Conservation (phyloP, 1,140 invertebrate species). For the Tachypleus tridentatus region DNA sequence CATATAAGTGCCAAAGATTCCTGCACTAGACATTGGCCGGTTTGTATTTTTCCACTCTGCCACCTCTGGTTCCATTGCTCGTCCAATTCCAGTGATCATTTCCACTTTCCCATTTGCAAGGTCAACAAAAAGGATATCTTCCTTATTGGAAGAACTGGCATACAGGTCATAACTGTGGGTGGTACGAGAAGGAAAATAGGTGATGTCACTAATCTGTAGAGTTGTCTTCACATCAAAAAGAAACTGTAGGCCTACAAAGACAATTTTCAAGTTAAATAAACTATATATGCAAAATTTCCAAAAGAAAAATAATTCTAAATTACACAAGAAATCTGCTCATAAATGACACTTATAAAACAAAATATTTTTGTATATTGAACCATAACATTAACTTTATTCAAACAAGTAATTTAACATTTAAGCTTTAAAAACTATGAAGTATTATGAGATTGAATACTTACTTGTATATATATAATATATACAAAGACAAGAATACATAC, state of each 20-base stretch:
- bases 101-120: conserved; percentile 64
- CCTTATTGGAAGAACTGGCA: conserved; percentile 56
- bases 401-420: too few relatives aligned
- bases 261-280: background rate
- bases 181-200: conserved; percentile 60
- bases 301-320: too few relatives aligned
- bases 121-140: conserved; percentile 60
- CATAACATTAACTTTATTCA: too few relatives aligned
- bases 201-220: conserved; percentile 58
- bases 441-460: too few relatives aligned
- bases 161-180: conserved; percentile 64
- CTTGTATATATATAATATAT: too few relatives aligned
- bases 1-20: conserved; percentile 60
- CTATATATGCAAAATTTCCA: background rate
- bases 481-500: too few relatives aligned
- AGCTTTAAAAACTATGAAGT: too few relatives aligned
- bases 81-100: conserved; percentile 58
- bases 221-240: conserved; percentile 64
- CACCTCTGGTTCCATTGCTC: conserved; percentile 41
- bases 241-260: conserved; percentile 46
- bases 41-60: conserved; percentile 54
- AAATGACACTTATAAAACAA: too few relatives aligned
- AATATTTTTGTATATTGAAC: too few relatives aligned
- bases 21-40: conserved; percentile 53
- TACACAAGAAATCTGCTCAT: too few relatives aligned